A percentile compares a stretch with the other conserved stretches of the same genome.
These are phyloP conservation scores for Tipula lateralis DNA, from an alignment of 2,888 invertebrate genomes.

Conservation along the genomic window DNA sequence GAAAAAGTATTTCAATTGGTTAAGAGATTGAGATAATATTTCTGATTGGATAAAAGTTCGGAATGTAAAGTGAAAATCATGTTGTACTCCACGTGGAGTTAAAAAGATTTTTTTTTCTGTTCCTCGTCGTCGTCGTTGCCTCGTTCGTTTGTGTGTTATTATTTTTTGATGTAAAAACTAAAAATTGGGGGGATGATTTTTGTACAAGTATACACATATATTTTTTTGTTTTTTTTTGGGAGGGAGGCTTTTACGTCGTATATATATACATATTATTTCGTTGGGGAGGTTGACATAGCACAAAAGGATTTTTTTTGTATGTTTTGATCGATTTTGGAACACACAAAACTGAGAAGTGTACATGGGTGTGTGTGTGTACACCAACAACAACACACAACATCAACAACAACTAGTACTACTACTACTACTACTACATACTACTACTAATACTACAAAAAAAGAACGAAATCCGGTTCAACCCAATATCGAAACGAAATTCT, in stretches of 20 bases:
- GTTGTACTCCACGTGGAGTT: conserved; percentile 28
- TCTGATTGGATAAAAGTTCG: conserved; percentile 25
- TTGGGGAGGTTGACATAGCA: conserved; percentile 20
- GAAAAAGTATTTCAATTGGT: conserved; percentile 19
- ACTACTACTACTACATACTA: neutral
- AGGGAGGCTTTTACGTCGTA: neutral
- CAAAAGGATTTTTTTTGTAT: conserved; percentile 27
- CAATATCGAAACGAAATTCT: neutral
- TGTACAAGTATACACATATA: neutral
- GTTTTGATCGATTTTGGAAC: conserved; percentile 27
- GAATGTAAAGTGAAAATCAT: conserved; percentile 6
- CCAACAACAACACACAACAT: neutral
- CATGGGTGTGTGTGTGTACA: neutral
- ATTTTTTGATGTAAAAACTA: conserved; percentile 27
- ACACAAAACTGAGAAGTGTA: neutral
- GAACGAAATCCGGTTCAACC: neutral
- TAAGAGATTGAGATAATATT: conserved; percentile 26
- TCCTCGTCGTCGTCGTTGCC: neutral
- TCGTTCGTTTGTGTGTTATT: conserved; percentile 14
- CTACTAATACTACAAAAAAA: neutral
- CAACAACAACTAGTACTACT: no score
- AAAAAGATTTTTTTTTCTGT: conserved; percentile 27
- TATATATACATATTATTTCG: neutral
- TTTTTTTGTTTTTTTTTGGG: neutral
- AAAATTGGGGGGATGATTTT: conserved; percentile 25